Percentiles rank a stretch among this genome's conserved stretches.
phyloP scores from a whole-genome alignment of 2,797 vertebrate species.

The Arctocebus calabarensis region DNA sequence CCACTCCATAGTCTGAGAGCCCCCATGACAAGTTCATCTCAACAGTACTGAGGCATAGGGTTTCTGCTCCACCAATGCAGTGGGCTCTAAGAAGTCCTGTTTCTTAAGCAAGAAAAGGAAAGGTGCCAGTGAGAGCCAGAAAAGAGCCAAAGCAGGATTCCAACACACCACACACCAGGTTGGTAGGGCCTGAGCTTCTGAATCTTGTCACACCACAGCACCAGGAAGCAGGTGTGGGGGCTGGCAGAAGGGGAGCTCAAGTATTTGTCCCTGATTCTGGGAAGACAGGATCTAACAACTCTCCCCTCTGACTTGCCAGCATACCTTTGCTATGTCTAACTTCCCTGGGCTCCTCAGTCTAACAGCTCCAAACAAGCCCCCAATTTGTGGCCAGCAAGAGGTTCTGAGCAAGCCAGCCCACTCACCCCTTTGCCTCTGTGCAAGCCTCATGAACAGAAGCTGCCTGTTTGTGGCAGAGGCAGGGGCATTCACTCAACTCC shows the following conservation, averaged over 20 bases:
- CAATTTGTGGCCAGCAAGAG: background rate
- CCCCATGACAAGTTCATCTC: no score
- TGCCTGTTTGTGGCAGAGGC: background rate
- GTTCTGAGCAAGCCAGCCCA: background rate
- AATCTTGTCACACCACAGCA: background rate
- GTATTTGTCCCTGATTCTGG: background rate
- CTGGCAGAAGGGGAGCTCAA: background rate
- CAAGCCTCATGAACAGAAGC: background rate
- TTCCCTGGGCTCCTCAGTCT: background rate
- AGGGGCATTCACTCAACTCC: background rate
- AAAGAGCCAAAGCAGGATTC: no score
- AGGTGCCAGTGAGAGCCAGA: background rate
- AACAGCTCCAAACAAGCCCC: background rate
- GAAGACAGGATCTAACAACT: background rate
- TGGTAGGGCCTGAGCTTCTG: background rate
- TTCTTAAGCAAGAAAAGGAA: background rate
- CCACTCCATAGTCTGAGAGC: no score
- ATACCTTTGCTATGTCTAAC: background rate
- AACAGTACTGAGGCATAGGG: background rate
- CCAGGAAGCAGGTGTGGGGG: background rate
- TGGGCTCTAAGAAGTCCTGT: background rate
- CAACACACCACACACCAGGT: background rate
- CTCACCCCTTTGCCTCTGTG: background rate
- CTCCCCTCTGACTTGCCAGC: background rate
- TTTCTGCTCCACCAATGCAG: background rate